Conservation (phyloP, 2,113 vertebrate species). For the Varanus komodoensis region DNA sequence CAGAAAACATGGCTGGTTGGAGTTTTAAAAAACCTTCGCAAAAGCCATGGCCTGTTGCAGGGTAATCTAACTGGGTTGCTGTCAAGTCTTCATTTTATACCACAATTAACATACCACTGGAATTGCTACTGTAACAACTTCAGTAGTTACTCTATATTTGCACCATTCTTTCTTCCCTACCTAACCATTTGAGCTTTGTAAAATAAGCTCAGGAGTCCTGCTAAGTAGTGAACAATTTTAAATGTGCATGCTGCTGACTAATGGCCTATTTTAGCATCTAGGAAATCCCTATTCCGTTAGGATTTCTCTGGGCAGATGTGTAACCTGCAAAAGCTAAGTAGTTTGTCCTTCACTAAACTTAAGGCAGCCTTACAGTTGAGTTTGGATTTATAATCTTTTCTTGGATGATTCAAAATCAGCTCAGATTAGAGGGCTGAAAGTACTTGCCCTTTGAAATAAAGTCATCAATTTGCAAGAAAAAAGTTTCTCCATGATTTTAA, state of each 20-base stretch:
- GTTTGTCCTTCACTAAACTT: not conserved
- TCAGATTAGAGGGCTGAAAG: not conserved
- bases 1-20: no score
- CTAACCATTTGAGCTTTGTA: not conserved
- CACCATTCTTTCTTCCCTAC: not conserved
- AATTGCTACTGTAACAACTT: not conserved
- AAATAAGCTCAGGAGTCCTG: not conserved
- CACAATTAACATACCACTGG: not conserved
- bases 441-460: not conserved
- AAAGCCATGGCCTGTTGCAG: no score
- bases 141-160: not conserved
- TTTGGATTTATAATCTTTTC: not conserved
- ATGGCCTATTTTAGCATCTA: not conserved
- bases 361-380: not conserved
- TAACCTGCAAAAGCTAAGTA: not conserved
- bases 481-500: not conserved
- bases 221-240: slow-evolving; percentile 8
- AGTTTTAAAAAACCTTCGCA: no score
- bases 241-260: not conserved
- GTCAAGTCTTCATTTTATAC: not conserved
- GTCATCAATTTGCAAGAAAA: not conserved
- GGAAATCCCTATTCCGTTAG: not conserved
- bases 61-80: no score
- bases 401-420: not conserved
- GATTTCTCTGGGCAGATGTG: not conserved